Base-by-base conservation (phyloP, 2,797 vertebrate genomes). In the Pampus argenteus region DNA sequence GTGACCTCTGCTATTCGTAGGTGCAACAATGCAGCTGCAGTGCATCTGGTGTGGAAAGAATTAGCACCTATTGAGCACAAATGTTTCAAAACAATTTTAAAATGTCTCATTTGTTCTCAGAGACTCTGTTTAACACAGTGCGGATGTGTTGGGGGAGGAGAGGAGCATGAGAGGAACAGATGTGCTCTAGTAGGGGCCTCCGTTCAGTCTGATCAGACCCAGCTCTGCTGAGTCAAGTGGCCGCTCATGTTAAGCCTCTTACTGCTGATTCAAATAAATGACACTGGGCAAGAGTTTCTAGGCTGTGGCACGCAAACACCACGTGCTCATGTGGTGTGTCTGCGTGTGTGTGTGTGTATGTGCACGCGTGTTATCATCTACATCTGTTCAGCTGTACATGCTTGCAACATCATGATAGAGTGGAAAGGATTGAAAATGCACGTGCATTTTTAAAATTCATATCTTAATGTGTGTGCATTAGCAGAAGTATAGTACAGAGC, bases 171-270 rank as follows among this genome's bases (percentile, higher is more conserved):
- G 61, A 25, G 26, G 66, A 82, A 78, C 91, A 92, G 90, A 86
- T 91, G 89, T 84, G 86, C 34, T 63, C 45, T 14, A 51, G 66
- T 10, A 57, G 56, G 49, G 58, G 48, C 51, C 49, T 76, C 57
- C 6, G 11, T 76, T 78, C 62, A 34, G 45, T 48, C 55, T 51
- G 74, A 89, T 75, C 65, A 14, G 66, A 58, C 70, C 49, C 8
- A 1, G 65, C 80, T 73, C 56, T 25, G 64, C 79, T 26, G 67
- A 84, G 74, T 80, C 86, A 89, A 92, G 89, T 92, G 91, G 90
- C 88, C 63, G 76, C 82, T 88, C 80, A 61, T 36, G 79, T 74
- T 93, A 93, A 92, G 91, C 91, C 90, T 92, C 91, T 93, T 93
- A 92, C 51, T 56, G 77, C 56, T 2, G 56, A 84, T 82, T 88